These are phyloP conservation scores for Phyllostomus discolor DNA, from an alignment of 2,113 vertebrate species.

Conservation along the genomic window DNA sequence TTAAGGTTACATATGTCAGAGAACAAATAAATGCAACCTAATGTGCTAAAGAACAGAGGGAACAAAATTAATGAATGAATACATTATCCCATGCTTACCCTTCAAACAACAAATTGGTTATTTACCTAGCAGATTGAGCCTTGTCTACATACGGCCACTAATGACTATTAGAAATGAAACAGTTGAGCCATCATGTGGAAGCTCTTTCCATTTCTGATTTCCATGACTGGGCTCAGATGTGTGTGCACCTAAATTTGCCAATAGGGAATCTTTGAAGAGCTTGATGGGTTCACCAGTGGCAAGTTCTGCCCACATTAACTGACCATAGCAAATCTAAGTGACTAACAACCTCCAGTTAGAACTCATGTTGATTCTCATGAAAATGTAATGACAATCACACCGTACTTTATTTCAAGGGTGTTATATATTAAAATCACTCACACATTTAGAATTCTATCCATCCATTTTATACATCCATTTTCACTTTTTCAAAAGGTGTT, in stretches of 20 bases:
- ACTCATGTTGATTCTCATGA: neutral
- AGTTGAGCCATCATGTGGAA: neutral
- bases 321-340: conserved; percentile 18
- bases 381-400: neutral
- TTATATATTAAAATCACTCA: neutral
- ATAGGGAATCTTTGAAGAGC: neutral
- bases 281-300: neutral
- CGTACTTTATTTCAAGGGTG: neutral
- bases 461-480: neutral
- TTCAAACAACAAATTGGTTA: conserved; percentile 28
- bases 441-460: neutral
- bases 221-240: conserved; percentile 3
- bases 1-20: neutral
- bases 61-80: neutral
- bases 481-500: neutral
- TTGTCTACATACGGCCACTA: neutral
- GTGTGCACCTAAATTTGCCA: neutral
- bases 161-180: conserved; percentile 10
- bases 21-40: neutral
- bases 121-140: neutral
- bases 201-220: conserved; percentile 14
- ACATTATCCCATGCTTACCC: neutral
- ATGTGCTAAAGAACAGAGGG: neutral
- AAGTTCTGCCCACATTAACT: neutral
- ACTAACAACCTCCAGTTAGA: neutral